Base-by-base conservation (phyloP, 2,888 invertebrate species). In the Nymphalis c-album region DNA sequence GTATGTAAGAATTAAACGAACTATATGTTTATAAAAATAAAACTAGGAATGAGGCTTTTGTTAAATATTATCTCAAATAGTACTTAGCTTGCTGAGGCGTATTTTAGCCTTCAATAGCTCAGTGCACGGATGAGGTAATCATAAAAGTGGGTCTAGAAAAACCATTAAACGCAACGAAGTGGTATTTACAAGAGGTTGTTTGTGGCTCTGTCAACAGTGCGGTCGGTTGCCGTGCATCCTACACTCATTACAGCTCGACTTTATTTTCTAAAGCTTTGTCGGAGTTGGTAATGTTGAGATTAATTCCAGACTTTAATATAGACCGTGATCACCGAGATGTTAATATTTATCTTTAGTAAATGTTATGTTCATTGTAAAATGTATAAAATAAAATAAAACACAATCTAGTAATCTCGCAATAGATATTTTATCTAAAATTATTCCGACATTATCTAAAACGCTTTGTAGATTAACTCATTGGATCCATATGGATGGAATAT, bases 171-270 rank as follows among this genome's bases (percentile, higher is more conserved):
- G 66, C 48, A 60, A 63, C 65, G 53, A 66, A 63, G 69, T 67
- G 60, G 60, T 58, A 69, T 17, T 57, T 64, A 60, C 59, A 55
- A 48, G 26, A 67, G 55, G 48, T 20, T 63, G 57, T 26, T 63
- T 66, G 55, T 53, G 46, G 63, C 70, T 72, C 63, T 57, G 70
- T 68, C 72, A 63, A 71, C 64, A 67, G 57, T 71, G 67, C 60
- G 68, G 70, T 57, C 60, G 64, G 46, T 51, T 62, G 60, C 60
- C 64, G 48, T 67, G 61, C 62, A 62, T 45, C 61, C 64, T 70
- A 67, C 64, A 62, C 62, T 60, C 64, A 64, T 68, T 70, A 68
- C 51, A 35, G 51, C 53, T 50, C 53, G 53, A 31, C 31, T 55
- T 55, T 55, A 55, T 55, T 55, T 57, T 40, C 57, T 40, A n/a